Percentiles rank a stretch among this genome's conserved stretches.
These are phyloP conservation scores for Brachypalpus laphriformis DNA, from an alignment of 2,888 invertebrate genomes.

Conservation along the genomic window DNA sequence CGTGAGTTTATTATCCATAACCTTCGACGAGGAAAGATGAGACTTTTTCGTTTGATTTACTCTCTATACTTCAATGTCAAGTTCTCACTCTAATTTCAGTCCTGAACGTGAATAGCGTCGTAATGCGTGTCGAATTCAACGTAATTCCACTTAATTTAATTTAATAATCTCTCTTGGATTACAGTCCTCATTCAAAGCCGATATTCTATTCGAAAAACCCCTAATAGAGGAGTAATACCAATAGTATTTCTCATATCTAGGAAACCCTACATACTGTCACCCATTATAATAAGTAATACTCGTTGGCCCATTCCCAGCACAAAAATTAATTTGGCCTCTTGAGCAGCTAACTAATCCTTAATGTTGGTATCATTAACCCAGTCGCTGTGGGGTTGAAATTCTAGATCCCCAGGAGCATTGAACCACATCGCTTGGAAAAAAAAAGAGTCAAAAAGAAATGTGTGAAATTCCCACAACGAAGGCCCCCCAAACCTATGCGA, in stretches of 20 bases:
- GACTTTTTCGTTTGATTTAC: neutral
- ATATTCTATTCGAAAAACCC: neutral
- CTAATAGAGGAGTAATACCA: neutral
- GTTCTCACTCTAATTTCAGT: neutral
- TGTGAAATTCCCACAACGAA: neutral
- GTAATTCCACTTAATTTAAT: neutral
- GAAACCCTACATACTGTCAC: constrained; percentile 9
- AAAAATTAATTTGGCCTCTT: constrained; percentile 31
- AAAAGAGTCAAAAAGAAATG: neutral
- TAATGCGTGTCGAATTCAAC: neutral
- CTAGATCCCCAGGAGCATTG: constrained; percentile 32
- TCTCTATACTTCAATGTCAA: neutral
- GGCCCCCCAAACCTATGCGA: neutral
- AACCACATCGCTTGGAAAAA: neutral
- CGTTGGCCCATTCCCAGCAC: neutral
- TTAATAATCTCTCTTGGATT: constrained; percentile 3
- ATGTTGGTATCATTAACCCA: constrained; percentile 39
- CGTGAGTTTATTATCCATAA: neutral
- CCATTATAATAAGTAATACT: constrained; percentile 3
- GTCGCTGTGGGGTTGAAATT: constrained; percentile 13
- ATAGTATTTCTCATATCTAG: neutral
- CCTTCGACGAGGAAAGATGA: neutral
- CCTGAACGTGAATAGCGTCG: neutral
- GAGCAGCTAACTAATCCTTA: constrained; percentile 16
- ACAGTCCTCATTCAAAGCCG: neutral